Evolutionary conservation across 2,797 vertebrate species (phyloP), one percentile per base, ranked within the genome.

Genomic region (Hippoglossus hippoglossus): DNA sequence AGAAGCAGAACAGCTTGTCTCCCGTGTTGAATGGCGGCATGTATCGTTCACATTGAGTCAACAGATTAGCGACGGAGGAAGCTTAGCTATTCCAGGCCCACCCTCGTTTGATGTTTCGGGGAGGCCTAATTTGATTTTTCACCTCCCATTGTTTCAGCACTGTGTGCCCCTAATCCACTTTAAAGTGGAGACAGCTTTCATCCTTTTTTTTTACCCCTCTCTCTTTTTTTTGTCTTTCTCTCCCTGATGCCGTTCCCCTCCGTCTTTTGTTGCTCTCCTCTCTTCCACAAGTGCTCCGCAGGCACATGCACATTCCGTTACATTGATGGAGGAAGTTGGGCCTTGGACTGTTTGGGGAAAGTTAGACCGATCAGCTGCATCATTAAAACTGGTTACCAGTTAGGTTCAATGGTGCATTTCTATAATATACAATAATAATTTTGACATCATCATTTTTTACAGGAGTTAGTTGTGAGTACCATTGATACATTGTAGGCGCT

Each of bases 61-160:
- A 94, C 93, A 94, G 94, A 94, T 94, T 94, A 94, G 92, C 77
- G 41, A 61, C 77, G 80, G 88, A 92, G 93, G 89, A 93, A 93
- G 93, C 93, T 92, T 76, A 92, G 92, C 89, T 91, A 89, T 91
- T 93, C 80, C 90, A 80, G 88, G 90, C 84, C 81, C 39, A 87
- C 81, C 85, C 79, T 83, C 82, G 83, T 94, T 94, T 94, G 93
- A 95, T 94, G 94, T 94, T 94, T 94, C 71, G 80, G 91, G 47
- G 91, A 91, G 85, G 73, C 83, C 92, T 95, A 95, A 95, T 95
- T 95, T 92, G 94, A 95, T 95, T 95, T 94, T 95, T 91, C 91
- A 94, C 95, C 94, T 95, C 94, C 94, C 87, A 95, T 95, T 95
- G 95, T 95, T 95, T 95, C 93, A 94, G 86, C 85, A 59, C 91